Percentiles rank a stretch among this genome's conserved stretches.
Conservation (phyloP, 35 echinoderm and acorn worm genomes). For the Heliocidaris erythrogramma region DNA sequence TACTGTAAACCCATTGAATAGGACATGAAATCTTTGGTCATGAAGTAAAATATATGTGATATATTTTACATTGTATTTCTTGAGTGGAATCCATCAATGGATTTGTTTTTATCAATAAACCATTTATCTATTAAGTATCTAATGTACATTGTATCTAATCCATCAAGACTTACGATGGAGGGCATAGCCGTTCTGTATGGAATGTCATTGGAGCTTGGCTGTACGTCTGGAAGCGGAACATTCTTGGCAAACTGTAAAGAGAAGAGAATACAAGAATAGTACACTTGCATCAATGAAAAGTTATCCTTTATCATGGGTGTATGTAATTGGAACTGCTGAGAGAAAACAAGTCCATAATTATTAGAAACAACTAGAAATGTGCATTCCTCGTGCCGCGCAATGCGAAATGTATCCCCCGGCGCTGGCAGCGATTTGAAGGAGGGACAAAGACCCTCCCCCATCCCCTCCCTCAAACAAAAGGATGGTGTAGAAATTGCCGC, state of each 20-base stretch:
- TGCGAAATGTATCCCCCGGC: too few species aligned
- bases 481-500: too few species aligned
- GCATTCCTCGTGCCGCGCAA: too few species aligned
- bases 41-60: too few species aligned
- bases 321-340: too few species aligned
- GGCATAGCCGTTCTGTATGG: not conserved
- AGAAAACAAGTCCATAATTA: not conserved
- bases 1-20: too few species aligned
- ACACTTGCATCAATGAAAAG: not conserved
- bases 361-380: too few species aligned
- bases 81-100: not conserved
- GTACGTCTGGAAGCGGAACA: constrained; percentile 68
- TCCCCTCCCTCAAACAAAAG: too few species aligned
- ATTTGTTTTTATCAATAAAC: not conserved
- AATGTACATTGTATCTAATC: not conserved
- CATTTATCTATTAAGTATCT: not conserved
- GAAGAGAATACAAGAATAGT: not conserved
- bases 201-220: constrained; percentile 23
- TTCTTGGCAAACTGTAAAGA: constrained; percentile 80
- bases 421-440: too few species aligned
- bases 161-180: constrained; percentile 7
- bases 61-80: not conserved
- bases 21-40: too few species aligned
- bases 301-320: not conserved
- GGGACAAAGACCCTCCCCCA: too few species aligned